phyloP scores from a whole-genome alignment of 1,140 invertebrate species.

The Lepidurus arcticus region DNA sequence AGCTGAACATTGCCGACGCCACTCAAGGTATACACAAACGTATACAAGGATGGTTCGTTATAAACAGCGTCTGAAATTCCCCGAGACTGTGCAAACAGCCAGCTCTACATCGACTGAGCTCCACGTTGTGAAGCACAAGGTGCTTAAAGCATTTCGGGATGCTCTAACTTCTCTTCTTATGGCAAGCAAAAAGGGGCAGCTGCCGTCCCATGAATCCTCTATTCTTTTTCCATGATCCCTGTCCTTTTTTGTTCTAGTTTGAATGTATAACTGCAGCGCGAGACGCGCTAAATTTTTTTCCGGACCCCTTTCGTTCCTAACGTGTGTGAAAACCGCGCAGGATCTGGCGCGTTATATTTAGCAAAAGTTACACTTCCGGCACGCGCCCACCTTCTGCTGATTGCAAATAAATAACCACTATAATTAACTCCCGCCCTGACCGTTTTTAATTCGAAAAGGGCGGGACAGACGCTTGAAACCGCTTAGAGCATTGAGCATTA shows the following conservation, averaged over 20 bases:
- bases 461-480: no score
- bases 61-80: constrained; percentile 9
- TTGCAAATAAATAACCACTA: background rate
- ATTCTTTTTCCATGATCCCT: constrained; percentile 12
- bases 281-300: background rate
- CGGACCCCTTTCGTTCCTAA: background rate
- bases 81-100: constrained; percentile 13
- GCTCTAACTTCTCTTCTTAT: background rate
- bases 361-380: background rate
- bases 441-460: no score
- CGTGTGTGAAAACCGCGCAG: background rate
- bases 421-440: background rate
- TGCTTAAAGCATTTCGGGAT: constrained; percentile 18
- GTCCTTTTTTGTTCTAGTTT: background rate
- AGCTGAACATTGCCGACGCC: background rate
- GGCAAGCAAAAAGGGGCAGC: constrained; percentile 2
- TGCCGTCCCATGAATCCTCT: constrained; percentile 18
- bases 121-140: constrained; percentile 5
- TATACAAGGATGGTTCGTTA: background rate
- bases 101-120: constrained; percentile 21
- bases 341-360: background rate
- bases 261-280: background rate
- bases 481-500: no score
- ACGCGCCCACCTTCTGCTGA: constrained; percentile 13
- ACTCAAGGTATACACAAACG: constrained; percentile 3